A percentile compares a stretch with the other conserved stretches of the same genome.
Evolutionary conservation across 1,140 invertebrate genomes (phyloP).

Genomic region (Prorops nasuta): DNA sequence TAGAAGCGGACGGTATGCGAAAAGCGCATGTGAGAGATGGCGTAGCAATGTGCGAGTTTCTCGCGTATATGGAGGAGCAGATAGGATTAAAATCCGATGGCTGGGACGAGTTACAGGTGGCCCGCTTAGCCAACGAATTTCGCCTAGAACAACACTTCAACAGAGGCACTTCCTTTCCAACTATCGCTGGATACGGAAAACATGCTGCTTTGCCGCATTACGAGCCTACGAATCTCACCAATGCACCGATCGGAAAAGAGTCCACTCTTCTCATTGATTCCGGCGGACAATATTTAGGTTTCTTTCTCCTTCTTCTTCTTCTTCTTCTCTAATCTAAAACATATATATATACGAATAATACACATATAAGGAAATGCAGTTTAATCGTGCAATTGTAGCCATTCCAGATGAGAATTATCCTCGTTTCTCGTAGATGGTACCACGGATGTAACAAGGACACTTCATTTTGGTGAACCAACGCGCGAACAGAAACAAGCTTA

Average conservation of each 20-base stretch:
- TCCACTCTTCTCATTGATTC: constrained; percentile 71
- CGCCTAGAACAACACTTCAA: constrained; percentile 68
- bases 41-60: constrained; percentile 87
- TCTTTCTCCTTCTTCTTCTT: constrained; percentile 14
- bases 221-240: constrained; percentile 71
- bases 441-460: constrained; percentile 88
- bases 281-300: constrained; percentile 72
- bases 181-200: constrained; percentile 85
- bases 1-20: constrained; percentile 86
- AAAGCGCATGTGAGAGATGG: constrained; percentile 81
- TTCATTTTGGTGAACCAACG: constrained; percentile 83
- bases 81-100: constrained; percentile 47
- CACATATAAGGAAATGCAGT: no score
- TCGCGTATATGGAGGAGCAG: constrained; percentile 79
- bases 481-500: constrained; percentile 77
- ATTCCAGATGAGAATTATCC: no score
- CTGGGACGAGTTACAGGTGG: constrained; percentile 72
- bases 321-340: background rate
- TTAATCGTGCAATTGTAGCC: no score
- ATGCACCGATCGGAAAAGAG: constrained; percentile 67
- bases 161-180: constrained; percentile 77
- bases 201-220: constrained; percentile 93
- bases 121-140: constrained; percentile 64
- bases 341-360: constrained; percentile 4
- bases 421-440: constrained; percentile 71